Evolutionary conservation across 2,888 invertebrate species (phyloP), one percentile per base, ranked within the genome.

Genomic region (Pachliopta kotzebuea): DNA sequence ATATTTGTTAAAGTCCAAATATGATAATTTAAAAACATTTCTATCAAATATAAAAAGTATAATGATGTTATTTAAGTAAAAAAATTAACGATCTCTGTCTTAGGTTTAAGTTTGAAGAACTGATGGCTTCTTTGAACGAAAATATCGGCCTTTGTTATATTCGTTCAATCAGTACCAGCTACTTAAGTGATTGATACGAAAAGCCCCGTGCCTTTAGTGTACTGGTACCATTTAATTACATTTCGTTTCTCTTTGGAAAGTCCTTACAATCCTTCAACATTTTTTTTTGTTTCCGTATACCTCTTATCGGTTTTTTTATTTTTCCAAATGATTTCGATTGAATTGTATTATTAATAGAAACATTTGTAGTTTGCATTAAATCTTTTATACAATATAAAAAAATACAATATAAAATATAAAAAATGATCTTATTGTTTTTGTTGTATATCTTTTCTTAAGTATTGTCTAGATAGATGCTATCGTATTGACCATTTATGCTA

Each of bases 101-200:
- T 60, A 65, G 52, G 45, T 63, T 62, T 68, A 65, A 55, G 58
- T 63, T 58, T 56, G 24, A 60, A 66, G 65, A 64, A 68, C 65
- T 55, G 37, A 55, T 58, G 42, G 58, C 63, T 54, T 37, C 53
- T 63, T 65, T 62, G 58, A 62, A 54, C 24, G 58, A 61, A 65
- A 65, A 62, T 61, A 65, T 65, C 58, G 70, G 68, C 68, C 74
- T 74, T 85, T 83, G 80, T 83, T 67, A 68, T 71, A 68, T 71
- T 67, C 81, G 90, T 90, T 87, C 90, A 88, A 90, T 90, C 83
- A 88, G 90, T 90, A 77, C 89, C 90, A 88, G 81, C 84, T 80
- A 84, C 82, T 83, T 83, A 80, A 85, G 85, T 89, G 90, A 90
- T 90, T 90, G 88, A 88, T 89, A 88, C 87, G 83, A 79, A 79